These are phyloP conservation scores for Ephestia elutella DNA, from an alignment of 1,140 invertebrate species.

Conservation along the genomic window DNA sequence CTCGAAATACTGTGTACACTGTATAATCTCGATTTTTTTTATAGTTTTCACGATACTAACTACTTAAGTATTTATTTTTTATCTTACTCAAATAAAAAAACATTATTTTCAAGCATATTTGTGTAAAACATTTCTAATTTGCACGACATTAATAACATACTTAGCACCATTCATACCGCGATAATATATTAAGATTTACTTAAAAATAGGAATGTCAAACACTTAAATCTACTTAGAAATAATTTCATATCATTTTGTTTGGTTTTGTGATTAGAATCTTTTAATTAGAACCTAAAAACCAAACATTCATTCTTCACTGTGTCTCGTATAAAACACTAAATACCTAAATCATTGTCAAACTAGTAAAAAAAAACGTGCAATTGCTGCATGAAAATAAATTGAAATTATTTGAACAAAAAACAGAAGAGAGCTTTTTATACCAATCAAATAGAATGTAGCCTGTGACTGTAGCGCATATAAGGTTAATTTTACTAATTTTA, in stretches of 20 bases:
- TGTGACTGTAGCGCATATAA: too few species aligned
- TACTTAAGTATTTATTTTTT: too few species aligned
- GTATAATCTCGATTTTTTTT: too few species aligned
- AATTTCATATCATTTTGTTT: neutral
- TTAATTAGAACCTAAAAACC: neutral
- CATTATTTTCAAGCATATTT: too few species aligned
- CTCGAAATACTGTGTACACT: too few species aligned
- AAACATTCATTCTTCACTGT: too few species aligned
- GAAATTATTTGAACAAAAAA: neutral
- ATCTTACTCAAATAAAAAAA: too few species aligned
- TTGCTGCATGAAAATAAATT: neutral
- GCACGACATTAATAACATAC: neutral
- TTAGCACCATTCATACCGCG: neutral
- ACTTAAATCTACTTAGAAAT: neutral
- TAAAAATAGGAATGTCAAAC: neutral
- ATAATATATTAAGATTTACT: neutral
- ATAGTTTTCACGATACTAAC: too few species aligned
- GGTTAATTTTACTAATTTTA: too few species aligned
- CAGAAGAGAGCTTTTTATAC: neutral
- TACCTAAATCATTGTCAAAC: too few species aligned
- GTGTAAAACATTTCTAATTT: neutral
- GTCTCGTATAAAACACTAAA: too few species aligned
- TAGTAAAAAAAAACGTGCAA: too few species aligned
- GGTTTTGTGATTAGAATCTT: slow-evolving; percentile 1
- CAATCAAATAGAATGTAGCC: neutral